Conservation (phyloP, 2,888 invertebrate genomes). For the Stenoptilia bipunctidactyla region DNA sequence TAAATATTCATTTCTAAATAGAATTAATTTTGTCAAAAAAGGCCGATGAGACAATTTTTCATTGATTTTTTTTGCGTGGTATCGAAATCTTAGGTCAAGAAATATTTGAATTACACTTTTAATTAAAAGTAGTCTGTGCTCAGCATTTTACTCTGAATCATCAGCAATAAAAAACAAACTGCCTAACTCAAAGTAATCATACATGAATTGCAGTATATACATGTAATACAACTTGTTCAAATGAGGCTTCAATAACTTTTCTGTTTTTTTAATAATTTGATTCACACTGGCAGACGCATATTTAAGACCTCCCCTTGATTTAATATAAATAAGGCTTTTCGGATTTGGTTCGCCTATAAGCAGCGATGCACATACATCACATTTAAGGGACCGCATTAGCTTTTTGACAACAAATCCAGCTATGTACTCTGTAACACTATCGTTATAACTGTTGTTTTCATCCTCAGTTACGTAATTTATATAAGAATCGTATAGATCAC, state of each 20-base stretch:
- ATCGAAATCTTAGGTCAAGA: slow-evolving; percentile 1
- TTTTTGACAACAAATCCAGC: slow-evolving; percentile 4
- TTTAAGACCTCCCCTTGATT: slow-evolving; percentile 1
- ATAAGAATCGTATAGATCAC: slow-evolving; percentile 6
- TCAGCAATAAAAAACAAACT: not conserved
- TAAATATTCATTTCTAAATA: too few relatives aligned
- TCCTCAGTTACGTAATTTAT: not conserved
- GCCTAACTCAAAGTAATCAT: too few relatives aligned
- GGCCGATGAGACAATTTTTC: too few relatives aligned
- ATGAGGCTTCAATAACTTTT: slow-evolving; percentile 1
- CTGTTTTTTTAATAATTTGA: slow-evolving; percentile 2
- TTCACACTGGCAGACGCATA: not conserved
- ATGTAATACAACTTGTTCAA: slow-evolving; percentile 1
- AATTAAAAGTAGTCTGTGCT: not conserved
- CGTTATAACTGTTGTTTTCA: not conserved
- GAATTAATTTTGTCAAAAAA: too few relatives aligned
- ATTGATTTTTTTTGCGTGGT: too few relatives aligned
- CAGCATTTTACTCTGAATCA: not conserved
- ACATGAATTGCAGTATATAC: too few relatives aligned
- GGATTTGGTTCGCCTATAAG: not conserved
- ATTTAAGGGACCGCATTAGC: not conserved
- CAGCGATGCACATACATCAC: not conserved
- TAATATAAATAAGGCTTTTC: not conserved
- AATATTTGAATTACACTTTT: slow-evolving; percentile 4
- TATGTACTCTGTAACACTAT: slow-evolving; percentile 1